These are phyloP conservation scores for Cyclopterus lumpus DNA, from an alignment of 2,797 vertebrate genomes.

Conservation along the genomic window DNA sequence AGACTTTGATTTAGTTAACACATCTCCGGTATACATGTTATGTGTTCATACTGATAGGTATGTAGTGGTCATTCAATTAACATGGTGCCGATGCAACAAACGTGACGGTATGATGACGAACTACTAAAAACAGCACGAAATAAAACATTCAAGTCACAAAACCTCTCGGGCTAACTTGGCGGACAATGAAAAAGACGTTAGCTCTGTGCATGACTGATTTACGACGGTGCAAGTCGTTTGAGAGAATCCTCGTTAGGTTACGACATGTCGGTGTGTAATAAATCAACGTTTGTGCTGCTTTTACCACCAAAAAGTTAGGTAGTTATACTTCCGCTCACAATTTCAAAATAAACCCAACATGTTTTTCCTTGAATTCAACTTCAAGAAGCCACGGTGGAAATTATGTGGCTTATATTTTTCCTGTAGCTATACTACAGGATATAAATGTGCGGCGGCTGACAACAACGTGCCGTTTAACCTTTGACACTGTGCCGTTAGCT, in stretches of 20 bases:
- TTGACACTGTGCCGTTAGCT: background rate
- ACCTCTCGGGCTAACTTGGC: too few species aligned
- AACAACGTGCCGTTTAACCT: background rate
- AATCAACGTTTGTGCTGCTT: background rate
- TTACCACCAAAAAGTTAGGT: background rate
- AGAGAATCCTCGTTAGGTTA: too few species aligned
- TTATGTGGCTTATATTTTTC: background rate
- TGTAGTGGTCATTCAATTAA: background rate
- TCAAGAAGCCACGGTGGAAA: background rate
- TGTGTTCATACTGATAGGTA: background rate
- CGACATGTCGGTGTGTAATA: background rate
- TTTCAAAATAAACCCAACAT: conserved; percentile 46
- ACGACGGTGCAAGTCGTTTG: too few species aligned
- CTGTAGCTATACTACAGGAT: background rate
- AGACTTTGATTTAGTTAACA: background rate
- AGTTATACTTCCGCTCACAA: conserved; percentile 18
- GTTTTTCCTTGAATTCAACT: background rate
- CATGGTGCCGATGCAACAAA: background rate
- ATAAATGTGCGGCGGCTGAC: background rate
- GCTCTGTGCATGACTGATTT: too few species aligned
- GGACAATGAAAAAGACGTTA: too few species aligned
- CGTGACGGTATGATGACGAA: background rate
- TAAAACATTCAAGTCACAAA: background rate
- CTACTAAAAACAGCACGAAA: too few species aligned
- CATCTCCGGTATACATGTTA: background rate